Conservation (phyloP, 1,140 invertebrate species). For the Trichonephila inaurata region DNA sequence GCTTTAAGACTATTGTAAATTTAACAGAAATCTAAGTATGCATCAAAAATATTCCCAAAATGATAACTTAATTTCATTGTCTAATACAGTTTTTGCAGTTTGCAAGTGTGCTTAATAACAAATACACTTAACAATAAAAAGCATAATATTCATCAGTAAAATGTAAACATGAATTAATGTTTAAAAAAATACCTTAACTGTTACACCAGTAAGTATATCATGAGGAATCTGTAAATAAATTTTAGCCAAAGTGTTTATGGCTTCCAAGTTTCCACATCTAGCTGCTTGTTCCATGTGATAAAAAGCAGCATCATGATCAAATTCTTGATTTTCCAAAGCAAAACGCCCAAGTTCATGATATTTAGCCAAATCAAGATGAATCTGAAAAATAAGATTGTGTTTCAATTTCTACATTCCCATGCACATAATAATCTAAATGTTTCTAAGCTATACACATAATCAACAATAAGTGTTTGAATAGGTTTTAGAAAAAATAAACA, state of each 20-base stretch:
- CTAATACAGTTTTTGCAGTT: neutral
- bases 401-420: neutral
- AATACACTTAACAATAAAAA: neutral
- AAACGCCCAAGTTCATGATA: conserved; percentile 84
- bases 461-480: neutral
- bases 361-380: conserved; percentile 84
- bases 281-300: conserved; percentile 84
- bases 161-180: neutral
- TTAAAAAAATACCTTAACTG: conserved; percentile 72
- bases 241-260: conserved; percentile 82
- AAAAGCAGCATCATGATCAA: conserved; percentile 83
- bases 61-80: neutral
- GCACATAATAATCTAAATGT: neutral
- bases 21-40: too few relatives aligned
- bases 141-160: neutral
- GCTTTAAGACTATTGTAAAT: too few relatives aligned
- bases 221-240: conserved; percentile 82
- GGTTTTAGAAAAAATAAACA: neutral
- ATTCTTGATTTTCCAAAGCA: conserved; percentile 79
- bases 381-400: conserved; percentile 79
- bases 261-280: conserved; percentile 83
- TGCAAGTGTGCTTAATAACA: neutral
- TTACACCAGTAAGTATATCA: conserved; percentile 82
- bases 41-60: too few relatives aligned
- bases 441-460: neutral